phyloP scores from a whole-genome alignment of 2,888 invertebrate genomes.

The Heliconius ismenius region DNA sequence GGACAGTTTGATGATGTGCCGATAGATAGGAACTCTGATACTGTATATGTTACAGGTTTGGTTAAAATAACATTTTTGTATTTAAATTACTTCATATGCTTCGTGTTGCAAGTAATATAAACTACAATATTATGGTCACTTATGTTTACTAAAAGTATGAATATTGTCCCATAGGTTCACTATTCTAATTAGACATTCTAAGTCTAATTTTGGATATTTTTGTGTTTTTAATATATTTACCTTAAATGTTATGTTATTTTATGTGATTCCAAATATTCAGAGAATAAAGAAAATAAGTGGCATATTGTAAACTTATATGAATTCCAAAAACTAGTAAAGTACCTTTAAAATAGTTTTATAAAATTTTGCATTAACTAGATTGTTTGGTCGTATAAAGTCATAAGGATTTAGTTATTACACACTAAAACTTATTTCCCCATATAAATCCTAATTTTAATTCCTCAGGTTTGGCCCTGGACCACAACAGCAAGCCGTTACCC shows the following conservation, averaged over 20 bases:
- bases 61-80: background rate
- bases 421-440: background rate
- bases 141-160: no score
- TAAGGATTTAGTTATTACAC: background rate
- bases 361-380: background rate
- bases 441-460: constrained; percentile 3
- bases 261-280: no score
- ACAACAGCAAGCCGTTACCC: constrained; percentile 80
- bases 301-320: no score
- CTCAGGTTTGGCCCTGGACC: constrained; percentile 83
- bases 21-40: constrained; percentile 56
- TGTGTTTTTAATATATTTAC: background rate
- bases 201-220: background rate
- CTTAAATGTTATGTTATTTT: background rate
- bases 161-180: no score
- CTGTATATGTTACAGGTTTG: constrained; percentile 63
- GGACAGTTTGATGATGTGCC: constrained; percentile 58
- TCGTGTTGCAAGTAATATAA: background rate
- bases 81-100: background rate
- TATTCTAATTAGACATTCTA: no score
- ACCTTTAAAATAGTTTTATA: background rate
- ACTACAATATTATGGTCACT: no score
- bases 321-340: background rate
- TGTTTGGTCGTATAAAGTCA: background rate
- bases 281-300: no score